These are phyloP conservation scores for Syrrhaptes paradoxus DNA, from an alignment of 2,113 vertebrate genomes.

Conservation along the genomic window DNA sequence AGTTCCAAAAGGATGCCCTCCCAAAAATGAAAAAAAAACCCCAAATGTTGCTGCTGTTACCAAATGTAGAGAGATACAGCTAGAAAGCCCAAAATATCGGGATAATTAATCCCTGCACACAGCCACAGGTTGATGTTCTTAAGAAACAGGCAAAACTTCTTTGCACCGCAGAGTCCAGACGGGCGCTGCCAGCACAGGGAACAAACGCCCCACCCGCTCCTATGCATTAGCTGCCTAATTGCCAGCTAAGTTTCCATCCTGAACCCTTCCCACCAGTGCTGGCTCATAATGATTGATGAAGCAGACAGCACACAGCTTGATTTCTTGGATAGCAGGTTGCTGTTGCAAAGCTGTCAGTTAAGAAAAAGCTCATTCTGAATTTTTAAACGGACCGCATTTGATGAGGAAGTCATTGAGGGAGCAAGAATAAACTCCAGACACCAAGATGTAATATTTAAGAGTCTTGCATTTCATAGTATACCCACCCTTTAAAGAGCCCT, in stretches of 20 bases:
- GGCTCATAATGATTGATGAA: background rate
- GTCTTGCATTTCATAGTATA: background rate
- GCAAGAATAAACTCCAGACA: background rate
- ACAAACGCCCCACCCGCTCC: background rate
- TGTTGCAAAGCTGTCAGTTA: background rate
- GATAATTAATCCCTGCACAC: background rate
- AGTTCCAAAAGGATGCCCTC: background rate
- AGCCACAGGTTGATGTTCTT: background rate
- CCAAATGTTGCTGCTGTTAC: background rate
- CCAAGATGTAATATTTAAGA: background rate
- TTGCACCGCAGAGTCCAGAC: background rate
- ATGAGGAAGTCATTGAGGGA: background rate
- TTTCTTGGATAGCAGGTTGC: constrained; percentile 6
- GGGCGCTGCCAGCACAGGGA: background rate
- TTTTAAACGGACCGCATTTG: background rate
- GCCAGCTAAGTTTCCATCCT: background rate
- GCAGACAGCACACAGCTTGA: constrained; percentile 24
- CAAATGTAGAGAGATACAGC: background rate
- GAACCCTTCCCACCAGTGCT: background rate
- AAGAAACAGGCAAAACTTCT: background rate
- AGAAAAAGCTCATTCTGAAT: background rate
- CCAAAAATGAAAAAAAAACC: background rate
- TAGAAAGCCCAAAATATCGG: background rate
- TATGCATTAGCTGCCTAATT: background rate
- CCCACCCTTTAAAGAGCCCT: background rate